Evolutionary conservation across 2,888 invertebrate species (phyloP), one percentile per base, ranked within the genome.

Genomic region (Ophonus ardosiacus): DNA sequence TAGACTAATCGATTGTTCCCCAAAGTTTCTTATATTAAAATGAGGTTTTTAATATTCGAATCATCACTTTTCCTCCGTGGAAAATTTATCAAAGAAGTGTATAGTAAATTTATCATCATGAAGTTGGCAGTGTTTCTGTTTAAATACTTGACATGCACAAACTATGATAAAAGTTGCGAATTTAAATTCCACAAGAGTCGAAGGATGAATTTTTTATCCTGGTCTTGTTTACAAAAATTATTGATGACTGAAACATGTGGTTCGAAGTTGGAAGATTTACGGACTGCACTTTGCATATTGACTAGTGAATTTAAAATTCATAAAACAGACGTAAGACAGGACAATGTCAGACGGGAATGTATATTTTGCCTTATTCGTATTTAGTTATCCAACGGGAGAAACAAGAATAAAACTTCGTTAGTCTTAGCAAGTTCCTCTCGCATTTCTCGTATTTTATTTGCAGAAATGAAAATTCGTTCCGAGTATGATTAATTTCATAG

Each of bases 191-290:
- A 24, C 17, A 56, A 78, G 78, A 57, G 78, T 78, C 57, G 56
- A 57, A 78, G 57, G 31, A 24, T 57, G 57, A 78, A 56, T 78
- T 78, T 78, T 78, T 78, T 78, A 78, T 78, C 78, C 56, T 57
- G 31, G 15, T 8, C 78, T 78, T 78, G 78, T 78, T 78, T 78
- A 78, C 78, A 78, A 78, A 78, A 78, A 78, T 78, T 78, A 57
- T 78, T 78, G 78, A 78, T 78, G 78, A 57, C 78, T 78, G 57
- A 43, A 78, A 78, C 78, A 78, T 78, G 78, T 78, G 78, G 78
- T 57, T 74, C 74, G 18, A 57, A 78, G 24, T 78, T 78, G 15
- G 24, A 56, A 57, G 78, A 78, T 78, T 78, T 78, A 78, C 57
- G 78, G 31, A 57, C n/a, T 15, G 8, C 56, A 78, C 78, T 78